A percentile compares a stretch with the other conserved stretches of the same genome.
Conservation (phyloP, 2,113 vertebrate genomes). For the Canis aureus region DNA sequence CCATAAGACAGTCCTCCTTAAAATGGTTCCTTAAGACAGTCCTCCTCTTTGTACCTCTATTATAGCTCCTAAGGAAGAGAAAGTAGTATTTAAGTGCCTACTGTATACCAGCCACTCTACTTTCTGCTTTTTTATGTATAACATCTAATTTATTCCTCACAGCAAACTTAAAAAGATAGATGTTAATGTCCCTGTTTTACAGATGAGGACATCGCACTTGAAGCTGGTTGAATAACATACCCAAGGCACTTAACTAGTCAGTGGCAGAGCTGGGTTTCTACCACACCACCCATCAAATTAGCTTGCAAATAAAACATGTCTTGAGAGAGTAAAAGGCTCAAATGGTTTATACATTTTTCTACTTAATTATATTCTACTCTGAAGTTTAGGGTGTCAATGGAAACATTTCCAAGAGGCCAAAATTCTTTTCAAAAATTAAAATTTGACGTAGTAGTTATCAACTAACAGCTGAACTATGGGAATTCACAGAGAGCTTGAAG, state of each 20-base stretch:
- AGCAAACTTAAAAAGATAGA: constrained; percentile 20
- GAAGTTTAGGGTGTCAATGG: constrained; percentile 17
- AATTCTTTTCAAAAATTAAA: constrained; percentile 54
- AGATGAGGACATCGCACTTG: background rate
- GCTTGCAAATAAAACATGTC: constrained; percentile 25
- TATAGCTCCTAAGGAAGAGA: background rate
- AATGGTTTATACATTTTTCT: background rate
- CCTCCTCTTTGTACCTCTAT: background rate
- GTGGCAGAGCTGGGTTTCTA: background rate
- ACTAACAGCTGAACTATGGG: background rate
- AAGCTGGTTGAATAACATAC: constrained; percentile 45
- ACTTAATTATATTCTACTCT: background rate
- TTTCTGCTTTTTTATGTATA: constrained; percentile 12
- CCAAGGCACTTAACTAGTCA: background rate
- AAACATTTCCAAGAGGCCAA: constrained; percentile 35
- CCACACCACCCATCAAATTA: background rate
- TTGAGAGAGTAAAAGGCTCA: constrained; percentile 1
- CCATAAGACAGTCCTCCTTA: too few species aligned
- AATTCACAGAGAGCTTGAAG: constrained; percentile 34
- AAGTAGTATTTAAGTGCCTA: background rate
- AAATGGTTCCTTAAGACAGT: background rate
- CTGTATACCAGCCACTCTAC: background rate
- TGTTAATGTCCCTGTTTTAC: background rate
- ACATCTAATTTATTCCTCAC: background rate
- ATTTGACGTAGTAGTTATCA: constrained; percentile 2